Base-by-base conservation (phyloP, 2,888 invertebrate species). In the Ernsta delagoae region DNA sequence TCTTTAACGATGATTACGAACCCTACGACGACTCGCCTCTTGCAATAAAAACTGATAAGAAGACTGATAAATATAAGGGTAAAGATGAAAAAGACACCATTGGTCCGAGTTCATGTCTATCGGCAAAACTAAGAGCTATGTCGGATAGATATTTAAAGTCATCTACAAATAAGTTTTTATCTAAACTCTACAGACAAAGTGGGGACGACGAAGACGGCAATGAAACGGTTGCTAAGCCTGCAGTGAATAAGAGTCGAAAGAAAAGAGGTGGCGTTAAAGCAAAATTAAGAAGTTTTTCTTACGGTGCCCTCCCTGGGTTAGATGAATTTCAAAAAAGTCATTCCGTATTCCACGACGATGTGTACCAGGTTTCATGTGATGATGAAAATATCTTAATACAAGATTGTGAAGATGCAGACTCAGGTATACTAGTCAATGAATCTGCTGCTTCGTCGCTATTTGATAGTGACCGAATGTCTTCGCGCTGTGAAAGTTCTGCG, bases 361-460 rank as follows among this genome's bases (percentile, higher is more conserved):
- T 92, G 11, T 90, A 93, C 73, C 89, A 90, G 74, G 86, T 88
- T 61, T 88, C 90, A 11, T 94, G 92, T 78, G 93, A 93, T 71
- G 93, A 94, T 78, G 94, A 94, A 82, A 94, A 94, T 77, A 87
- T 94, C 64, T 85, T 94, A 65, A 89, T 94, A 76, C 94, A 95
- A 77, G 95, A 95, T 77, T 94, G 94, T 75, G 96, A 96, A 80
- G 96, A 96, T 85, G 95, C 95, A 70, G 96, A 96, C 84, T 96
- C 96, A 39, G 96, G 96, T 50, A 96, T 96, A 76, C 91, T 96
- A 81, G 96, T 96, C 77, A 96, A 96, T 79, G 96, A 96, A 81
- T 96, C 96, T 0, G 95, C 95, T 7, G 95, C 95, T 62, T 96
- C 95, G 69, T 96, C 96, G 1, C 91, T 96, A 72, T 94, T 96